Conservation (phyloP, 2,113 vertebrate genomes). For the Dicerorhinus sumatrensis region DNA sequence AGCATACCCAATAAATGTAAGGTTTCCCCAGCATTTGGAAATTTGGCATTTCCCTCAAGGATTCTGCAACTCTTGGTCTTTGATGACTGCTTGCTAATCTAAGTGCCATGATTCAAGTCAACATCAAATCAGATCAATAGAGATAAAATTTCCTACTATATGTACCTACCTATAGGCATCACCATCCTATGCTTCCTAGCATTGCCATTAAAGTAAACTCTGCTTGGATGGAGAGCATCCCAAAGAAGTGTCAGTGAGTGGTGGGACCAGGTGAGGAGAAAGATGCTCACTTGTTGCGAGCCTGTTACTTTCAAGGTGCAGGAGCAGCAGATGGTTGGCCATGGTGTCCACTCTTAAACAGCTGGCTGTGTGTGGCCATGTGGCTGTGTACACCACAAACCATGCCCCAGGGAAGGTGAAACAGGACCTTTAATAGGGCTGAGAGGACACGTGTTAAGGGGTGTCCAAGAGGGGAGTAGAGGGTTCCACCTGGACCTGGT, state of each 20-base stretch:
- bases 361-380: not conserved
- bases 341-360: not conserved
- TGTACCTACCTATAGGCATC: not conserved
- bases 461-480: fast-evolving
- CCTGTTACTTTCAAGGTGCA: not conserved
- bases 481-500: not conserved
- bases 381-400: not conserved
- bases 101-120: not conserved
- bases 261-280: too few relatives aligned
- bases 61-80: not conserved
- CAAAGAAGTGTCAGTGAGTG: too few relatives aligned
- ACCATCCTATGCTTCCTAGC: fast-evolving
- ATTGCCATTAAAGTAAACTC: not conserved
- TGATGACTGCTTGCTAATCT: not conserved
- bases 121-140: not conserved
- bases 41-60: not conserved
- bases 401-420: not conserved
- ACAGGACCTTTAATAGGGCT: not conserved
- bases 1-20: not conserved
- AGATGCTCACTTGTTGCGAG: not conserved
- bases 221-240: not conserved
- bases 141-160: fast-evolving
- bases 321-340: not conserved
- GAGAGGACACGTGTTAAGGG: too few relatives aligned
- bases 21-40: not conserved